These are phyloP conservation scores for Cisticola juncidis DNA, from an alignment of 2,113 vertebrate species.

Conservation along the genomic window DNA sequence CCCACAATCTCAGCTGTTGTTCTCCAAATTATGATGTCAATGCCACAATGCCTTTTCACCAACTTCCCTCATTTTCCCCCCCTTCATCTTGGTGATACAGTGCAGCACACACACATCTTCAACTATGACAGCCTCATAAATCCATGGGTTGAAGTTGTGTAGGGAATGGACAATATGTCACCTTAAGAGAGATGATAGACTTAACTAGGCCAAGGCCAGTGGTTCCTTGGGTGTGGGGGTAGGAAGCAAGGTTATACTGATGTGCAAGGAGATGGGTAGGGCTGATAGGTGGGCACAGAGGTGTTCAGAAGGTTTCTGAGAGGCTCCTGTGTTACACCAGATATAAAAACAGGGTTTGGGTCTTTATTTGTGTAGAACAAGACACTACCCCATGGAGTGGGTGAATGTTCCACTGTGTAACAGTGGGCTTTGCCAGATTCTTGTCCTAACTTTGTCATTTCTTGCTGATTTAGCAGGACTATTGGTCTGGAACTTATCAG, in stretches of 20 bases:
- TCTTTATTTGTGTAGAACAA: not conserved
- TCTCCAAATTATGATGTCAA: not conserved
- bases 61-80: not conserved
- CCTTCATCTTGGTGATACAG: not conserved
- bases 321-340: not conserved
- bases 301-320: not conserved
- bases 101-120: not conserved
- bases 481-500: not conserved
- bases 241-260: not conserved
- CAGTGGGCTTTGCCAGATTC: not conserved
- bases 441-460: not conserved
- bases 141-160: not conserved
- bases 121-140: not conserved
- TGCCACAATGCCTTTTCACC: not conserved
- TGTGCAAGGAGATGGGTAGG: not conserved
- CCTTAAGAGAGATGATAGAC: fast-evolving
- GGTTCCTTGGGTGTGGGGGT: not conserved
- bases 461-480: not conserved
- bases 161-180: not conserved
- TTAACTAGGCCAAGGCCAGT: not conserved
- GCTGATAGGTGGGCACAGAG: too few relatives aligned
- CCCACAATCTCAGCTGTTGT: not conserved
- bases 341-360: not conserved
- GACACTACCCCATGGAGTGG: fast-evolving
- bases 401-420: not conserved